Conservation (phyloP, 1,140 invertebrate species). For the Mycetomoellerius zeteki region DNA sequence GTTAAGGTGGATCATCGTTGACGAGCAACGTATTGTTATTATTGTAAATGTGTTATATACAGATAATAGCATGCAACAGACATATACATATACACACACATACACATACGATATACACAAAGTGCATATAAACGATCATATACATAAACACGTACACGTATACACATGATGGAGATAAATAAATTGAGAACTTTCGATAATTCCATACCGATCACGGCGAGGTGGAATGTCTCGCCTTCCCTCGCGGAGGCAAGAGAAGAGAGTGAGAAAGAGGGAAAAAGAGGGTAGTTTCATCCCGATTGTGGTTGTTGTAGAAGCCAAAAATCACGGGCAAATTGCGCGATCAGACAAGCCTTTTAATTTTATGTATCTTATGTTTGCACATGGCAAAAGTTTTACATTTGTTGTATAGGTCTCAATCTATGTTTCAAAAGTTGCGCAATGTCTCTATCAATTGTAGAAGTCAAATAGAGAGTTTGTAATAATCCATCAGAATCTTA, state of each 20-base stretch:
- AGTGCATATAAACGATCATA: slow-evolving; percentile 43
- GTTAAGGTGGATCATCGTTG: slow-evolving; percentile 77
- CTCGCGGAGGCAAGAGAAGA: slow-evolving; percentile 48
- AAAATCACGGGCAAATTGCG: slow-evolving; percentile 42
- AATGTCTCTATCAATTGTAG: background rate
- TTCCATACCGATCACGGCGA: slow-evolving; percentile 82
- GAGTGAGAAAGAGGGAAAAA: background rate
- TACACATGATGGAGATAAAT: slow-evolving; percentile 68
- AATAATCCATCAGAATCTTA: background rate
- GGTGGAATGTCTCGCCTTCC: slow-evolving; percentile 81
- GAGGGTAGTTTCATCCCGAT: slow-evolving; percentile 41
- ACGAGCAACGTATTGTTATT: slow-evolving; percentile 84
- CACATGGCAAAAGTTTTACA: background rate
- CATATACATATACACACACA: slow-evolving; percentile 61
- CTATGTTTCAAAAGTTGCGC: background rate
- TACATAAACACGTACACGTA: slow-evolving; percentile 33
- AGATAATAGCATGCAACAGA: slow-evolving; percentile 78
- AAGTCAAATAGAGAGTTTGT: background rate
- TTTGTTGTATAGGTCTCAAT: background rate
- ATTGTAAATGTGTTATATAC: slow-evolving; percentile 85
- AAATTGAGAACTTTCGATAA: slow-evolving; percentile 83
- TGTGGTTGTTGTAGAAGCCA: slow-evolving; percentile 42
- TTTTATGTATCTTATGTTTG: background rate
- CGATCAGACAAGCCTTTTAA: slow-evolving; percentile 18
- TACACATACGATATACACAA: slow-evolving; percentile 24